Base-by-base conservation (phyloP, 2,113 vertebrate species). In the Baryphthengus martii region DNA sequence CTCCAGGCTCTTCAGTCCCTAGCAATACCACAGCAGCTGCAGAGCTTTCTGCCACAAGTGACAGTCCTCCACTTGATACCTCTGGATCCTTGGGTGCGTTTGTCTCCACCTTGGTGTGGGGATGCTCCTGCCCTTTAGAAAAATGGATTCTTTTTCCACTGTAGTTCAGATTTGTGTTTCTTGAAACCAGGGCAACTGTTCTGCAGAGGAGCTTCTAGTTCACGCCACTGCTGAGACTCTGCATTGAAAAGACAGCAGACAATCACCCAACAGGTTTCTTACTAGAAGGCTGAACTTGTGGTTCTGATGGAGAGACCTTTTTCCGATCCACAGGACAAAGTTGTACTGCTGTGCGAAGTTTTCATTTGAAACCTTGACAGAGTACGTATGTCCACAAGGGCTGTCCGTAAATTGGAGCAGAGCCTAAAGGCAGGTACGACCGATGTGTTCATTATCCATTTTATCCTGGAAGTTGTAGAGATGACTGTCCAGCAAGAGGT, bases 391-490 rank as follows among this genome's bases (percentile, higher is more conserved):
- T 19, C 98, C 98, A 44, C 98, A 98, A 0, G 97, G 98, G 6
- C 97, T 99, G 96, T 98, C 98, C 98, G 98, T 97, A 10, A 98
- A 98, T 72, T 96, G 97, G 74, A 99, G 97, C 70, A 99, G 95
- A 16, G 98, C 98, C 97, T 40, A 98, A 78, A 99, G 97, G 90
- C 98, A 98, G 87, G 98, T 98, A 95, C 98, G 98, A 91, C 98
- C 98, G 45, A 98, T 95, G 84, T 99, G 92, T 87, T 99, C 98
- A 66, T 98, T 97, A 4, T 98, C 98, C 90, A 98, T 98, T 52
- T 98, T 98, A 15, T 98, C 98, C 81, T 98, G 98, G 96, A 99
- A 99, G 94, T 98, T 98, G 37, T 98, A 99, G 82, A 98, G 96
- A 91, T 98, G 98, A 90, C 97, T 98, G 53, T 98, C 98, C 35